A percentile compares a stretch with the other conserved stretches of the same genome.
Conservation (phyloP, 2,888 invertebrate genomes). For the Lasioglossum morio region DNA sequence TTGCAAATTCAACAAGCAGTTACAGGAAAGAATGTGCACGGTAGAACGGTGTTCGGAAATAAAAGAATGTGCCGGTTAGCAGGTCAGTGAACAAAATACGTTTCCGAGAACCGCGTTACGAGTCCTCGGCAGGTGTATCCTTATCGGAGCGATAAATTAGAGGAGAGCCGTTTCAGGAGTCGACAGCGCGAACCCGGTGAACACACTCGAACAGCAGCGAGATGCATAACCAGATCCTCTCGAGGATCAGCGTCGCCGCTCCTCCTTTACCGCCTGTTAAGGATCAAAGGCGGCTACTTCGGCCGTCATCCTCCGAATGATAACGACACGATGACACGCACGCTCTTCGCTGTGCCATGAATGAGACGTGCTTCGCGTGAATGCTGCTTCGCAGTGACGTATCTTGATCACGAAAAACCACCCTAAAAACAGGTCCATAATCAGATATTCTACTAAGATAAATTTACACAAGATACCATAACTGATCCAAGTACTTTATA, state of each 20-base stretch:
- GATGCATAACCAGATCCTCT: conserved; percentile 47
- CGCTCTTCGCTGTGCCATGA: not conserved
- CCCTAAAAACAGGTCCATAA: not conserved
- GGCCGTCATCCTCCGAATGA: conserved; percentile 20
- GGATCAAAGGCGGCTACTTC: conserved; percentile 56
- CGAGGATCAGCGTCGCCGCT: conserved; percentile 23
- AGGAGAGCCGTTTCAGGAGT: conserved; percentile 42
- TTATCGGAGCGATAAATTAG: conserved; percentile 57
- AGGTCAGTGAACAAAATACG: not conserved
- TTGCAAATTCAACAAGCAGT: not conserved
- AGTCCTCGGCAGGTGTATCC: conserved; percentile 41
- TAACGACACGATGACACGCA: conserved; percentile 53
- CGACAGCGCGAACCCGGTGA: conserved; percentile 40
- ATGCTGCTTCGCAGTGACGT: not conserved
- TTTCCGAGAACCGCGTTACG: conserved; percentile 2
- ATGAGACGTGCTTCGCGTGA: not conserved
- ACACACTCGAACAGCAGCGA: not conserved
- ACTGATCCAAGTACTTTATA: too few relatives aligned
- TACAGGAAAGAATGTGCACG: not conserved
- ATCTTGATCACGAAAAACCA: not conserved
- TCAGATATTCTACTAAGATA: not conserved
- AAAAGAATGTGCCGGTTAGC: not conserved
- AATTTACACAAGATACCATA: too few relatives aligned
- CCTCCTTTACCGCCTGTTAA: conserved; percentile 26
- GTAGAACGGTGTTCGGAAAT: not conserved